Evolutionary conservation across 2,888 invertebrate genomes (phyloP).

Genomic region (Hypomecis atomaria): DNA sequence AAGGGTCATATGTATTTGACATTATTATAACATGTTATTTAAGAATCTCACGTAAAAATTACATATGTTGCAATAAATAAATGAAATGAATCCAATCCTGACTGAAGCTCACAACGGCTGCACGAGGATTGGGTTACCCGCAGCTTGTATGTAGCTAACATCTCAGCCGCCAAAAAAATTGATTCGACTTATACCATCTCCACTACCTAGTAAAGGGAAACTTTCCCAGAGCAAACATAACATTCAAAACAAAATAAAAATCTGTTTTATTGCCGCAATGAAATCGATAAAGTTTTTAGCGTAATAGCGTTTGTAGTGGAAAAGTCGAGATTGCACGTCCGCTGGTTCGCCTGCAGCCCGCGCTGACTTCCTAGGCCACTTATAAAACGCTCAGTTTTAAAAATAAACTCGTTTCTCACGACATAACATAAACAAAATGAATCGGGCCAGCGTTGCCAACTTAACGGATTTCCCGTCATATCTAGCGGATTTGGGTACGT

Average conservation of each 20-base stretch:
- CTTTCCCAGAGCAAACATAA: constrained; percentile 50
- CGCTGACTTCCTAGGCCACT: constrained; percentile 75
- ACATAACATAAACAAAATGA: constrained; percentile 68
- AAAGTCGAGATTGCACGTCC: constrained; percentile 58
- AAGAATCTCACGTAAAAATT: no score
- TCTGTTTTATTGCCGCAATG: constrained; percentile 49
- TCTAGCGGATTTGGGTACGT: no score
- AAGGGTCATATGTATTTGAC: no score
- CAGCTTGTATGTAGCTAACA: no score
- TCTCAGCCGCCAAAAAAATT: no score
- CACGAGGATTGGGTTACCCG: no score
- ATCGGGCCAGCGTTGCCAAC: constrained; percentile 23
- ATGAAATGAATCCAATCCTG: no score
- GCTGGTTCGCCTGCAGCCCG: constrained; percentile 57
- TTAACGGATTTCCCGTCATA: no score
- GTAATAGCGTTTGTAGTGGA: constrained; percentile 50
- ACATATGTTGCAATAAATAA: no score
- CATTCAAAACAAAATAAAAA: constrained; percentile 48
- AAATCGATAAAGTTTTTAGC: constrained; percentile 53
- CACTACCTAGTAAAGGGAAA: constrained; percentile 47
- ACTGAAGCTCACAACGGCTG: no score
- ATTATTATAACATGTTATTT: no score
- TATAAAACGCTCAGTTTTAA: constrained; percentile 77
- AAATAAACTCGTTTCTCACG: constrained; percentile 73
- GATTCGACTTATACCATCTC: constrained; percentile 6